Evolutionary conservation across 2,113 vertebrate genomes (phyloP), one percentile per base, ranked within the genome.

Genomic region (Takifugu bimaculatus): DNA sequence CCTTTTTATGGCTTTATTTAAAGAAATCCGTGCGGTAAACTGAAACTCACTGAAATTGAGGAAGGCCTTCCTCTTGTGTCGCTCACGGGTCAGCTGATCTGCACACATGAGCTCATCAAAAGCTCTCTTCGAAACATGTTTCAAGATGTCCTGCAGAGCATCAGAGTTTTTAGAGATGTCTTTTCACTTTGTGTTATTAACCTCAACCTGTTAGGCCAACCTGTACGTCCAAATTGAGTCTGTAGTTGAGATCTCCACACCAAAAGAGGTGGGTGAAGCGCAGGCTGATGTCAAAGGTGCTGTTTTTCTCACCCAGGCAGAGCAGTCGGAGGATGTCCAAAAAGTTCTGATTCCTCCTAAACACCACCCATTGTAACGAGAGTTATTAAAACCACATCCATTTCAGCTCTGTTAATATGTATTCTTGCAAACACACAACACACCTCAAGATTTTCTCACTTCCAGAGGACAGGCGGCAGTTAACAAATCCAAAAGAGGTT

Each of bases 391-490:
- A n/a, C 14, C 14, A 2, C 45, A n/a, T n/a, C 6, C 2, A 6
- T 48, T 14, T 15, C 4, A 13, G 20, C 20, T 15, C 13, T 6
- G 20, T 25, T 25, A 4, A 50, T n/a, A 9, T 10, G 4, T 25
- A 50, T n/a, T 10, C 48, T 20, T n/a, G n/a, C 48, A 15, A 3
- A 32, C 1, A 29, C n/a, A 20, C 6, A 50, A 45, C 35, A 12
- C 79, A 94, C 94, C 93, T 94, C n/a, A 92, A 75, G 12, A 89
- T 89, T 74, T 94, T 95, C 64, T 95, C 92, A 1, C 88, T 92
- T 65, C 94, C 93, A 0, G 94, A 95, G 50, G 93, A 92, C 84
- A 96, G 85, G 77, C 94, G 94, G 59, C 93, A 94, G 81, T 94
- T 95, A n/a, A 95, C 73, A 14, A 96, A 95, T 9, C 94, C 93